Percentiles rank a stretch among this genome's conserved stretches.
phyloP scores from a whole-genome alignment of 2,797 vertebrate species.

The Pangasius mekongensis region DNA sequence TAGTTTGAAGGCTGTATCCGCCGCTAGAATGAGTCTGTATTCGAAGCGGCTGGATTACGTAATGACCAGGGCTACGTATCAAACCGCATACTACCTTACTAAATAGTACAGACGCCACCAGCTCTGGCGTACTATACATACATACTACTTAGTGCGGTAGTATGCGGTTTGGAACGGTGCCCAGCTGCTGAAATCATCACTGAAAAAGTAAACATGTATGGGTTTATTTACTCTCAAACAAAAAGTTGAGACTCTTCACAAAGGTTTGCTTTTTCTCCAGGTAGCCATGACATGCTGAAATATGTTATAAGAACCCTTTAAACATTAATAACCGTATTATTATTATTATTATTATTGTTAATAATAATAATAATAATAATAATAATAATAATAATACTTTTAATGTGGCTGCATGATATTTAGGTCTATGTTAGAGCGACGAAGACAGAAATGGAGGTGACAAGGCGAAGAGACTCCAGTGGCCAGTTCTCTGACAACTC shows the following conservation, averaged over 20 bases:
- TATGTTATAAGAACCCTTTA: not conserved
- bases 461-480: conserved; percentile 70
- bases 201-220: not conserved
- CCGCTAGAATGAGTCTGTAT: not conserved
- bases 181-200: not conserved
- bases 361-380: not conserved
- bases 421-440: conserved; percentile 67
- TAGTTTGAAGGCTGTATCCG: not conserved
- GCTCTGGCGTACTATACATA: not conserved
- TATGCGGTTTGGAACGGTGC: conserved; percentile 9
- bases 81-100: conserved; percentile 17
- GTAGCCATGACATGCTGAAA: not conserved
- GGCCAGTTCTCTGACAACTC: conserved; percentile 75
- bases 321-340: conserved; percentile 1
- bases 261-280: not conserved
- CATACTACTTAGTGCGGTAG: not conserved
- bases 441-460: conserved; percentile 67
- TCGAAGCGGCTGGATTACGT: conserved; percentile 18
- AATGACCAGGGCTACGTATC: conserved; percentile 13
- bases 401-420: not conserved
- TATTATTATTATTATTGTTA: too few relatives aligned
- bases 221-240: not conserved
- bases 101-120: not conserved
- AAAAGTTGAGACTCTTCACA: not conserved
- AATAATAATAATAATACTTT: not conserved